phyloP scores from a whole-genome alignment of 2,113 vertebrate species.

The Sula dactylatra region DNA sequence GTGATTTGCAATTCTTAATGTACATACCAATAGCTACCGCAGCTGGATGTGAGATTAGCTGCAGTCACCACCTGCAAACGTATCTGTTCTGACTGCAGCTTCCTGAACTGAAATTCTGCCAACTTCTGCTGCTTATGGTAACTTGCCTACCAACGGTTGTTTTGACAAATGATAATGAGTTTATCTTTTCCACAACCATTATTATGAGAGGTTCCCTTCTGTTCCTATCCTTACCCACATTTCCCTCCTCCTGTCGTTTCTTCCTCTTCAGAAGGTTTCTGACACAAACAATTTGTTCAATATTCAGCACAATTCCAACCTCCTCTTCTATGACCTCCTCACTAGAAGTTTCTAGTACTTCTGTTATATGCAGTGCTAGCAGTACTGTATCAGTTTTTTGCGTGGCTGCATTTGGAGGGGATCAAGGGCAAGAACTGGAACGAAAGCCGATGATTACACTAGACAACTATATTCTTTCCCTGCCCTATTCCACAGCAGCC shows the following conservation, averaged over 20 bases:
- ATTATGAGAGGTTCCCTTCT: not conserved
- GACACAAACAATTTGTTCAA: not conserved
- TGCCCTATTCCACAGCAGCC: not conserved
- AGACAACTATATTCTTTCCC: not conserved
- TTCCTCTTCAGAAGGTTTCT: not conserved
- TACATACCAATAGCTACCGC: not conserved
- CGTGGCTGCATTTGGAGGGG: not conserved
- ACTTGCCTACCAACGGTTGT: not conserved
- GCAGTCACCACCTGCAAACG: not conserved
- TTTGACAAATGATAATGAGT: not conserved
- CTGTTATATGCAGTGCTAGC: not conserved
- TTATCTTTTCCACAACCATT: not conserved
- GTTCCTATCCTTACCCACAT: not conserved
- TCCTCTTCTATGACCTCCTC: not conserved
- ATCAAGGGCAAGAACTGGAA: not conserved
- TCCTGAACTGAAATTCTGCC: slow-evolving; percentile 22
- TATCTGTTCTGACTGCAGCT: not conserved
- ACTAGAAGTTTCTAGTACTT: not conserved
- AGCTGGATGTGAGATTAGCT: not conserved
- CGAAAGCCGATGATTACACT: not conserved
- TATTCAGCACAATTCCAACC: not conserved
- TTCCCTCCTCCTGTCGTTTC: not conserved
- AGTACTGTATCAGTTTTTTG: not conserved
- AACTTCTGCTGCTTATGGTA: not conserved
- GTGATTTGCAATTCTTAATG: not conserved